Evolutionary conservation across 2,888 invertebrate genomes (phyloP).

Genomic region (Metellina segmentata): DNA sequence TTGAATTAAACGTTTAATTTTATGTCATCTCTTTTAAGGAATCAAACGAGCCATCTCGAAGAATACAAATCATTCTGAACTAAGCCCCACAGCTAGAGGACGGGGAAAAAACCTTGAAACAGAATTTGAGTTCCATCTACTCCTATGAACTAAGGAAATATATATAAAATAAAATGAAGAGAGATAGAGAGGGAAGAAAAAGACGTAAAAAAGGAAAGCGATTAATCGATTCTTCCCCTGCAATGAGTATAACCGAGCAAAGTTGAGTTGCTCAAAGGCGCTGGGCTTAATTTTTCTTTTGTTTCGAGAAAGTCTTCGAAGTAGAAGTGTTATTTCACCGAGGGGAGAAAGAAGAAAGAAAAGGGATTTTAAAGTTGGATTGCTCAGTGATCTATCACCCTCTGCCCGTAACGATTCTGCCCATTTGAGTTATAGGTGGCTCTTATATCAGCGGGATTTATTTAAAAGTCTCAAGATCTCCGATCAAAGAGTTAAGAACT

Average conservation of each 20-base stretch:
- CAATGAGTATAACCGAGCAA: constrained; percentile 37
- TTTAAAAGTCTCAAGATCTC: constrained; percentile 43
- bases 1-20: constrained; percentile 29
- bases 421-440: constrained; percentile 56
- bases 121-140: constrained; percentile 54
- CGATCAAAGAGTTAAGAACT: constrained; percentile 44
- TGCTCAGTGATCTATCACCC: constrained; percentile 58
- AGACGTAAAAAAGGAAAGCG: constrained; percentile 41
- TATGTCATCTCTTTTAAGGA: constrained; percentile 16
- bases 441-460: constrained; percentile 55
- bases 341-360: constrained; percentile 10
- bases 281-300: constrained; percentile 61
- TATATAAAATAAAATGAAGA: constrained; percentile 40
- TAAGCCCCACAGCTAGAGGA: constrained; percentile 9
- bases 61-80: constrained; percentile 55
- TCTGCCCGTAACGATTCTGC: constrained; percentile 24
- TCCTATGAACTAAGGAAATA: constrained; percentile 20
- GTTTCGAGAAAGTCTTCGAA: constrained; percentile 46
- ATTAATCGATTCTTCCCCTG: constrained; percentile 63
- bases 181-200: not conserved
- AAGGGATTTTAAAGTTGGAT: constrained; percentile 62
- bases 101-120: not conserved
- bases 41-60: constrained; percentile 26
- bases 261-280: constrained; percentile 50
- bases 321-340: constrained; percentile 59